These are phyloP conservation scores for Karalla daura DNA, from an alignment of 2,797 vertebrate species.

Conservation along the genomic window DNA sequence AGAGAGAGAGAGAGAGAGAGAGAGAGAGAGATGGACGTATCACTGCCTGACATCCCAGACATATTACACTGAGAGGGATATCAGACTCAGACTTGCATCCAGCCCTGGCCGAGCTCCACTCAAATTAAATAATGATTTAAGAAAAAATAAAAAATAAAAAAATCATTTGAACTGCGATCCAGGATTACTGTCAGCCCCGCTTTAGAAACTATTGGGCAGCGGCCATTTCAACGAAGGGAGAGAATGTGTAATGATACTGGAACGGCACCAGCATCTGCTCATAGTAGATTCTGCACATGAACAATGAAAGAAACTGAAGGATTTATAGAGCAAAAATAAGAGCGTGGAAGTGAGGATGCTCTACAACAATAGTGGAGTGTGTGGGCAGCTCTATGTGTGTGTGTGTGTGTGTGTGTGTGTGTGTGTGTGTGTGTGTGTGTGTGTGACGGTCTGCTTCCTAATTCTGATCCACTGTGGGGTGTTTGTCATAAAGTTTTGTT, in stretches of 20 bases:
- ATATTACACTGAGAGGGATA: constrained; percentile 10
- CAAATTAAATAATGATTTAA: constrained; percentile 14
- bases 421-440: background rate
- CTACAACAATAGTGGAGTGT: background rate
- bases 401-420: too few species aligned
- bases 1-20: background rate
- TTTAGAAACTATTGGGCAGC: constrained; percentile 33
- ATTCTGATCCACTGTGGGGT: too few species aligned
- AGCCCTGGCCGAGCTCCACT: constrained; percentile 17
- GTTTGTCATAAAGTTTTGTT: too few species aligned
- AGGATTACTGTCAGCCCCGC: constrained; percentile 10
- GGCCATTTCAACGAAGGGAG: constrained; percentile 26
- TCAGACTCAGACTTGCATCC: constrained; percentile 4
- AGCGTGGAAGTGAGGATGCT: background rate
- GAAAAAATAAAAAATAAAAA: too few species aligned
- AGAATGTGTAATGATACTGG: constrained; percentile 7
- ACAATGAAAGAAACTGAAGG: background rate
- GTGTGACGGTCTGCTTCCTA: background rate
- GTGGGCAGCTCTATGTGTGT: constrained; percentile 1
- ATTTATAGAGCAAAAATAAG: constrained; percentile 4
- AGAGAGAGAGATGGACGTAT: background rate
- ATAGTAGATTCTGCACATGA: constrained; percentile 3
- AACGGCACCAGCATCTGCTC: background rate
- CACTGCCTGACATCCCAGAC: constrained; percentile 1
- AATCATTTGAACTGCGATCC: constrained; percentile 23